Percentiles rank a stretch among this genome's conserved stretches.
Evolutionary conservation across 2,113 vertebrate species (phyloP).

Genomic region (Heterotilapia buettikoferi): DNA sequence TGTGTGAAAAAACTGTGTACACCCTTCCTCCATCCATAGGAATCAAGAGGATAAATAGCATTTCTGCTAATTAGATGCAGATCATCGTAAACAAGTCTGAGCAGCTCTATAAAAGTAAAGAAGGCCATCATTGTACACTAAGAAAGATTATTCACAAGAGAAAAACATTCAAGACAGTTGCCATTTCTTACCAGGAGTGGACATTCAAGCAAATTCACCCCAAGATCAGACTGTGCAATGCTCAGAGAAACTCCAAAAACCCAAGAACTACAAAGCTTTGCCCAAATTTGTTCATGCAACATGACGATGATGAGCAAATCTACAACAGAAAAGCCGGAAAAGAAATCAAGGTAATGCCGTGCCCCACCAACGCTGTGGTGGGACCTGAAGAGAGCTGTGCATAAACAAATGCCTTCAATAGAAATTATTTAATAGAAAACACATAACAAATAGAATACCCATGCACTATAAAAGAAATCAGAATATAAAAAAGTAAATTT

Average conservation of each 20-base stretch:
- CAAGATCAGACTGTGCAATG: neutral
- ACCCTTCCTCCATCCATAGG: neutral
- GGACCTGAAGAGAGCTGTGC: neutral
- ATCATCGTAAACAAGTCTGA: neutral
- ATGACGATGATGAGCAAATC: neutral
- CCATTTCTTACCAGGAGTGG: neutral
- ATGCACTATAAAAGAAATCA: fast-evolving
- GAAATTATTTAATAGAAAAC: neutral
- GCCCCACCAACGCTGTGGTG: too few species aligned
- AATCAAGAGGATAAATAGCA: neutral
- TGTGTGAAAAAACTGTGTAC: neutral
- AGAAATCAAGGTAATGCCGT: neutral
- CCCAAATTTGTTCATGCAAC: neutral
- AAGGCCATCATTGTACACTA: neutral
- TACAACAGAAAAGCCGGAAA: neutral
- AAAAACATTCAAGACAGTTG: neutral
- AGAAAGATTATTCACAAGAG: neutral
- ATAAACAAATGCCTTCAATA: neutral
- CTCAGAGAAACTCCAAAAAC: neutral
- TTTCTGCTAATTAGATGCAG: neutral
- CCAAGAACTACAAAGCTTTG: neutral
- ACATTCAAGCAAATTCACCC: neutral
- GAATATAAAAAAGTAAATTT: neutral
- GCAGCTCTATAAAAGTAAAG: neutral
- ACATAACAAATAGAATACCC: neutral